phyloP scores from a whole-genome alignment of 1,140 invertebrate genomes.

The Panulirus ornatus region DNA sequence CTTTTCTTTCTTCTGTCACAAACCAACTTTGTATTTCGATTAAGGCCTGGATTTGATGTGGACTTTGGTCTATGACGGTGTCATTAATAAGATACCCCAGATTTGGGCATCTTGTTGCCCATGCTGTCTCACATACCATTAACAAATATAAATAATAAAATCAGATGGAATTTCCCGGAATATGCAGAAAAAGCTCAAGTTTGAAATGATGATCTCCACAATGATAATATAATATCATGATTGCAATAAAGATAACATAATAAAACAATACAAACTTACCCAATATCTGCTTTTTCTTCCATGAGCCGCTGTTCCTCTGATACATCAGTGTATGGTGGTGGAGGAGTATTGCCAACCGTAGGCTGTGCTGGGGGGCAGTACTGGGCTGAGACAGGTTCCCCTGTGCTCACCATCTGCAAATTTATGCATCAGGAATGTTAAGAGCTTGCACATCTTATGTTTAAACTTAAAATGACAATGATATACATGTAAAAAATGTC shows the following conservation, averaged over 20 bases:
- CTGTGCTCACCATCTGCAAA: constrained; percentile 44
- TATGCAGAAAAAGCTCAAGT: no score
- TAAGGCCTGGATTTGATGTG: no score
- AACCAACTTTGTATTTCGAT: no score
- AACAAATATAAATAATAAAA: no score
- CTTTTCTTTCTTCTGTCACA: no score
- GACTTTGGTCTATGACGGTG: no score
- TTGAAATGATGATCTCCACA: no score
- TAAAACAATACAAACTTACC: constrained; percentile 23
- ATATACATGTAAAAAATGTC: background rate
- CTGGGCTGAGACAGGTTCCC: constrained; percentile 63
- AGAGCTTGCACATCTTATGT: background rate
- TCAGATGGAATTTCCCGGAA: no score
- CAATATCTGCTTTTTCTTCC: constrained; percentile 59
- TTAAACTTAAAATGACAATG: background rate
- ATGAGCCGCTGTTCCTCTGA: constrained; percentile 64
- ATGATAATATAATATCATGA: background rate
- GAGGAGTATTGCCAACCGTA: constrained; percentile 57
- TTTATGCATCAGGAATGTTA: no score
- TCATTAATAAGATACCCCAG: no score
- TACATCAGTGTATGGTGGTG: constrained; percentile 60
- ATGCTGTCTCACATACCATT: no score
- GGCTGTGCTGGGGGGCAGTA: constrained; percentile 64
- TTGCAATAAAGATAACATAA: background rate
- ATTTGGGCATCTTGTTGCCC: no score